Evolutionary conservation across 2,888 invertebrate genomes (phyloP).

Genomic region (Parascotia fuliginaria): DNA sequence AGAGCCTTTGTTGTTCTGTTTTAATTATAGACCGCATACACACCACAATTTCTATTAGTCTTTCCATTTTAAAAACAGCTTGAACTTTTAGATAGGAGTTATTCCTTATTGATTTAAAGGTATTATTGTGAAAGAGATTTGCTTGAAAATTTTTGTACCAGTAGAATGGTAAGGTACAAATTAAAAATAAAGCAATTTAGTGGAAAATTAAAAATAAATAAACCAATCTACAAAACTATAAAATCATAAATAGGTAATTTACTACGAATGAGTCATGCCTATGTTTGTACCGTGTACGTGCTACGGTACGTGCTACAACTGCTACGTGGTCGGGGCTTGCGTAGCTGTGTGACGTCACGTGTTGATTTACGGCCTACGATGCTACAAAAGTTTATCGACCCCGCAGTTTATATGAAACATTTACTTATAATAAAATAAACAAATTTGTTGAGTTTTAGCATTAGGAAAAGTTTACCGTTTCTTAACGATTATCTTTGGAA

Average conservation of each 20-base stretch:
- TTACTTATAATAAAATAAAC: constrained; percentile 1
- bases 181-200: too few species aligned
- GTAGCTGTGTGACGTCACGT: constrained; percentile 55
- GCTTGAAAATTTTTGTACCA: too few species aligned
- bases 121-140: too few species aligned
- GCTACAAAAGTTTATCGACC: constrained; percentile 54
- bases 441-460: not conserved
- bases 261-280: constrained; percentile 10
- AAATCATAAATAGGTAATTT: too few species aligned
- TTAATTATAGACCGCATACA: constrained; percentile 1
- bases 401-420: constrained; percentile 28
- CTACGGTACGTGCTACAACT: constrained; percentile 36
- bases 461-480: not conserved
- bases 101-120: too few species aligned
- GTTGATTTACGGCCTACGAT: constrained; percentile 58
- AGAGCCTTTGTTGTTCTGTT: constrained; percentile 4
- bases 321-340: constrained; percentile 40
- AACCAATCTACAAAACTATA: too few species aligned
- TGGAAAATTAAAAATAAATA: too few species aligned
- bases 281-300: constrained; percentile 22
- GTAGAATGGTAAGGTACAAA: too few species aligned
- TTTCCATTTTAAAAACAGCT: too few species aligned
- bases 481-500: too few species aligned
- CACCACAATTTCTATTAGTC: too few species aligned
- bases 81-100: too few species aligned